Conservation (phyloP, 2,888 invertebrate genomes). For the Napeogenes inachia region DNA sequence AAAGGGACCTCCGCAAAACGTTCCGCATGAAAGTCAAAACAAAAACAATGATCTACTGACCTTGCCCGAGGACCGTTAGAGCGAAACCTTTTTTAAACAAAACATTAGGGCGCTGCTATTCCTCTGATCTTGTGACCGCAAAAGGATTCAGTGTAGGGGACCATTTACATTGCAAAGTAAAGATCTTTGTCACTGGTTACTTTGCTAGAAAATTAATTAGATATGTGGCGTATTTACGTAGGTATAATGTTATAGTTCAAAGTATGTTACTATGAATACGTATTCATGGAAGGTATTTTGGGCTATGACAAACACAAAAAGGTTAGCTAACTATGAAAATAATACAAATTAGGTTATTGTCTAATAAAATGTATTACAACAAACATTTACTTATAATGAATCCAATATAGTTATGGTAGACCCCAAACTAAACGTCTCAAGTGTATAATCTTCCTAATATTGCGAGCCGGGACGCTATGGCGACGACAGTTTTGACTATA, state of each 20-base stretch:
- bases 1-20: conserved; percentile 29
- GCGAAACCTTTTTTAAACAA: conserved; percentile 50
- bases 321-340: too few relatives aligned
- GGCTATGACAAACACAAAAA: too few relatives aligned
- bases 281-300: too few relatives aligned
- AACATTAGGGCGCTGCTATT: conserved; percentile 63
- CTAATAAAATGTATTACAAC: too few relatives aligned
- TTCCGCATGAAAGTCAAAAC: conserved; percentile 34
- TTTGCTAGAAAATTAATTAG: too few relatives aligned
- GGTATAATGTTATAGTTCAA: too few relatives aligned
- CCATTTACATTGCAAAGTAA: conserved; percentile 21
- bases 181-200: background rate
- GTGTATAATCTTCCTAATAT: conserved; percentile 40
- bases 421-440: conserved; percentile 16
- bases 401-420: background rate
- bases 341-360: too few relatives aligned
- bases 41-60: conserved; percentile 60
- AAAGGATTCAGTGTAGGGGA: conserved; percentile 53
- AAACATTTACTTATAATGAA: too few relatives aligned
- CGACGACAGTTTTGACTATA: conserved; percentile 75
- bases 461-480: conserved; percentile 66
- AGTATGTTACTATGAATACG: too few relatives aligned
- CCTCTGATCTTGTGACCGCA: conserved; percentile 69
- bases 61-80: conserved; percentile 63
- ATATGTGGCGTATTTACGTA: too few relatives aligned